A percentile compares a stretch with the other conserved stretches of the same genome.
Evolutionary conservation across 2,113 vertebrate species (phyloP).

Genomic region (Monarcha castaneiventris): DNA sequence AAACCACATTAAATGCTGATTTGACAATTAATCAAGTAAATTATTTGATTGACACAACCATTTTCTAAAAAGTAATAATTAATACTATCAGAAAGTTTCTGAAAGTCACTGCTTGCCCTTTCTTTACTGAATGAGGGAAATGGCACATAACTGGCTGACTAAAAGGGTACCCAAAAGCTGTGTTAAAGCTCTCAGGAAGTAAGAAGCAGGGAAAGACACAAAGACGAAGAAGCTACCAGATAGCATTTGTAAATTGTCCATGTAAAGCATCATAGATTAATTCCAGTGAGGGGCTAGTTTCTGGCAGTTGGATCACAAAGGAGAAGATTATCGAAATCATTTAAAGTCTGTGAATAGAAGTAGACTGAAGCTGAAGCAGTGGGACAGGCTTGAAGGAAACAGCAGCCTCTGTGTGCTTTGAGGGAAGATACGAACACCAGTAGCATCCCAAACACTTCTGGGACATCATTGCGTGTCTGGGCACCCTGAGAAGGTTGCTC

Average conservation of each 20-base stretch:
- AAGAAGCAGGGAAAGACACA: neutral
- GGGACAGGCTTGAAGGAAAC: neutral
- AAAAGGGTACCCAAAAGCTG: neutral
- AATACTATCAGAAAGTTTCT: neutral
- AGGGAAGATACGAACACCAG: neutral
- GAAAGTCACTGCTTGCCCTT: accelerated
- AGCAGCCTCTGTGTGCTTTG: neutral
- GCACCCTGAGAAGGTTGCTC: neutral
- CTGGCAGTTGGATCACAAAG: constrained; percentile 23
- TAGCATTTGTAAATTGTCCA: neutral
- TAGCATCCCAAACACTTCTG: neutral
- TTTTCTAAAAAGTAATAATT: neutral
- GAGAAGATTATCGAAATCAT: constrained; percentile 2
- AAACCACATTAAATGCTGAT: neutral
- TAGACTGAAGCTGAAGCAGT: neutral
- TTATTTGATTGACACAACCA: neutral
- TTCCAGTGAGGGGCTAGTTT: neutral
- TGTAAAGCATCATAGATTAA: constrained; percentile 1
- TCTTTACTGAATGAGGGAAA: neutral
- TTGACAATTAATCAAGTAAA: neutral
- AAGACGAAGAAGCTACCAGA: neutral
- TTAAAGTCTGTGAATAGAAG: constrained; percentile 9
- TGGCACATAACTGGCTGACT: neutral
- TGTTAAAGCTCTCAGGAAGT: neutral
- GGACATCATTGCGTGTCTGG: neutral